phyloP scores from a whole-genome alignment of 2,888 invertebrate genomes.

The Strigamia maritima region DNA sequence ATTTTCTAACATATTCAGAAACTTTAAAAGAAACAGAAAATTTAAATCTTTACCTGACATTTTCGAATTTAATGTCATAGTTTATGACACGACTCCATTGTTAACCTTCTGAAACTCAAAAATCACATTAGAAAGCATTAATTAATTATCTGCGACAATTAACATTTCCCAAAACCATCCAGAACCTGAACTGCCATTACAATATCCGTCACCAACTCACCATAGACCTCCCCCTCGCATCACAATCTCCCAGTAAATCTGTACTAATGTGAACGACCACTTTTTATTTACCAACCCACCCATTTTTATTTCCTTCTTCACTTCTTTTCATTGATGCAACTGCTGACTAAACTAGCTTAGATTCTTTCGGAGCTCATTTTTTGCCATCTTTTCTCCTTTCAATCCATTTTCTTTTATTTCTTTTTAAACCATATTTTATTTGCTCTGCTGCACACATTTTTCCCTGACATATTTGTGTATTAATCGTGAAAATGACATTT shows the following conservation, averaged over 20 bases:
- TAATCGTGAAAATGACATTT: not conserved
- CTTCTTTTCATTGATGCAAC: not conserved
- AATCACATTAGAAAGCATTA: too few species aligned
- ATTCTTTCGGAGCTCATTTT: not conserved
- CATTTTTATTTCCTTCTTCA: not conserved
- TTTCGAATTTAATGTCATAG: too few species aligned
- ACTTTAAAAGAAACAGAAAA: too few species aligned
- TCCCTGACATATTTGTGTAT: not conserved
- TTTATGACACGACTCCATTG: too few species aligned
- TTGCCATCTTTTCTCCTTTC: not conserved
- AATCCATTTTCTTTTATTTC: not conserved
- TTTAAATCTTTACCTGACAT: too few species aligned
- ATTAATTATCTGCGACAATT: too few species aligned
- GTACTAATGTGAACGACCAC: not conserved
- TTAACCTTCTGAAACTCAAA: too few species aligned
- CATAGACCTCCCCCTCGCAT: not conserved
- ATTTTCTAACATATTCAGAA: too few species aligned
- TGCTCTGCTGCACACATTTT: not conserved
- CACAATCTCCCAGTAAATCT: not conserved
- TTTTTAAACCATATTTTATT: not conserved
- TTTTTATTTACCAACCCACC: not conserved
- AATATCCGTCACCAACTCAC: too few species aligned
- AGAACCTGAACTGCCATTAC: too few species aligned
- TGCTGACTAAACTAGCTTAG: not conserved
- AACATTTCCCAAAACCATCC: too few species aligned